phyloP scores from a whole-genome alignment of 2,888 invertebrate species.

The Macrosoma leucophasiata region DNA sequence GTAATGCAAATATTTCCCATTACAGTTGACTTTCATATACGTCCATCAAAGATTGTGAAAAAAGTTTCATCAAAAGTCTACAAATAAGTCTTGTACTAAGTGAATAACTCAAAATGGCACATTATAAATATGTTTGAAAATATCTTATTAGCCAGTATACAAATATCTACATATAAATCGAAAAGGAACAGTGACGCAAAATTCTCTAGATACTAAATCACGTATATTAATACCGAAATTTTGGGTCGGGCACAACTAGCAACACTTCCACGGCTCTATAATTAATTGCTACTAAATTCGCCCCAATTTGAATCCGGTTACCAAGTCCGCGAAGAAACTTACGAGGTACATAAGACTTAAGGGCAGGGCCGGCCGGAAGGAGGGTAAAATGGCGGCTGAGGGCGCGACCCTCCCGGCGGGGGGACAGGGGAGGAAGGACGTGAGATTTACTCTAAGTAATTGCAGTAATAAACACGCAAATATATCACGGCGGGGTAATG shows the following conservation, averaged over 20 bases:
- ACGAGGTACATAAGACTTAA: conserved; percentile 75
- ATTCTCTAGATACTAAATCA: conserved; percentile 15
- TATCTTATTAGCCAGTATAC: too few relatives aligned
- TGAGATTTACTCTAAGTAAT: conserved; percentile 78
- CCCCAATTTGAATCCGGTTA: conserved; percentile 75
- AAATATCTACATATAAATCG: too few relatives aligned
- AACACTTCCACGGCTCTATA: conserved; percentile 67
- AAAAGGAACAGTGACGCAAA: too few relatives aligned
- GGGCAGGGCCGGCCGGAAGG: conserved; percentile 73
- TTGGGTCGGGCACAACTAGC: conserved; percentile 53
- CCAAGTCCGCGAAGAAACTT: conserved; percentile 74
- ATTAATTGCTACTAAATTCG: conserved; percentile 77
- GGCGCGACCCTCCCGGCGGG: conserved; percentile 62
- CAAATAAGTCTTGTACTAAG: too few relatives aligned
- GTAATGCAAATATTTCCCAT: too few relatives aligned
- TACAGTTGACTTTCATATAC: too few relatives aligned
- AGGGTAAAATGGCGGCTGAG: conserved; percentile 69
- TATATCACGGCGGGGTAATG: conserved; percentile 75
- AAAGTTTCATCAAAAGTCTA: too few relatives aligned
- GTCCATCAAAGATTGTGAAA: too few relatives aligned
- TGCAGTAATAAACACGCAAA: conserved; percentile 77
- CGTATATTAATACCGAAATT: conserved; percentile 58
- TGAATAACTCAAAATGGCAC: too few relatives aligned
- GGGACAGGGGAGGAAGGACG: conserved; percentile 67
- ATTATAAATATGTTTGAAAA: too few relatives aligned